Conservation (phyloP, 2,113 vertebrate genomes). For the Ceyx melanurus region DNA sequence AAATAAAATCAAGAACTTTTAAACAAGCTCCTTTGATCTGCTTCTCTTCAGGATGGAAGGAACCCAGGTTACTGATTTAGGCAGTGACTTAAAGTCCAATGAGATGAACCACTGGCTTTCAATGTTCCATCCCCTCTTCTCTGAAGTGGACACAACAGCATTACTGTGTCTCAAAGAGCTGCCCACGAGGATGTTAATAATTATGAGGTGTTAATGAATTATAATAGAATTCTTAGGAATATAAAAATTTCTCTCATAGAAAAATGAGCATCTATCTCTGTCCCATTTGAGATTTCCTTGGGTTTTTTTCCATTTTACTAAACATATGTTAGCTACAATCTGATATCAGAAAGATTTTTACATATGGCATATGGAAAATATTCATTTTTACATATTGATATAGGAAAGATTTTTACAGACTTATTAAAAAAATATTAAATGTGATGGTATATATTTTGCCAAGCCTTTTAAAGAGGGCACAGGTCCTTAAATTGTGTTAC, state of each 20-base stretch:
- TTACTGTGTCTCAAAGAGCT: not conserved
- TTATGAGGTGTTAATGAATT: not conserved
- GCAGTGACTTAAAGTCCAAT: not conserved
- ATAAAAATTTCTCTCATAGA: not conserved
- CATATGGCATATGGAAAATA: not conserved
- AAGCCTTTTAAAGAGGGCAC: not conserved
- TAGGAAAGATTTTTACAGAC: not conserved
- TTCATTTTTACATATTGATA: not conserved
- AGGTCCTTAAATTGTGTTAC: not conserved
- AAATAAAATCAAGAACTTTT: not conserved
- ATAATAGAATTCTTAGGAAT: not conserved
- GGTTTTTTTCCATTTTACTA: not conserved
- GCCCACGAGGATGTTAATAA: not conserved
- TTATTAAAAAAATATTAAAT: not conserved
- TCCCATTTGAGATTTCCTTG: not conserved
- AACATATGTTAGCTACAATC: not conserved
- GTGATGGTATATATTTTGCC: not conserved
- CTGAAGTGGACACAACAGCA: not conserved
- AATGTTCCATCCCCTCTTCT: not conserved
- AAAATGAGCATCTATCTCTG: not conserved
- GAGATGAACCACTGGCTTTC: not conserved
- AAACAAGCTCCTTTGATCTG: not conserved
- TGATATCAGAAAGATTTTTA: not conserved
- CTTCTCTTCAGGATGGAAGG: not conserved
- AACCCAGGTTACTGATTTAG: not conserved